Evolutionary conservation across 2,888 invertebrate species (phyloP).

Genomic region (Drosophila leonis): DNA sequence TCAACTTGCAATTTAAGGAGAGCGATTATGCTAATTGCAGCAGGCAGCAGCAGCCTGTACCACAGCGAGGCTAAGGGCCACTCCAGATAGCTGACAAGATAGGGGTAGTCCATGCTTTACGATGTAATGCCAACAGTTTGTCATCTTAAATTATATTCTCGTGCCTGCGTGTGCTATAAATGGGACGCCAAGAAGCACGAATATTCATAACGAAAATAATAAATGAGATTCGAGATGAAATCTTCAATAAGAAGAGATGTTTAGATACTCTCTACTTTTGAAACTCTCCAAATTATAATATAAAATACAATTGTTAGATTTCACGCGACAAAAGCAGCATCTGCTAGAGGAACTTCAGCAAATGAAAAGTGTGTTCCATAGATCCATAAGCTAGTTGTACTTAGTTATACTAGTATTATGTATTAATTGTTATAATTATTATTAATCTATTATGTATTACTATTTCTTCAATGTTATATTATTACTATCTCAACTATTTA

Average conservation of each 20-base stretch:
- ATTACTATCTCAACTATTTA: neutral
- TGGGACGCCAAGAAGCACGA: neutral
- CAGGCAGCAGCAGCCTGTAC: constrained; percentile 38
- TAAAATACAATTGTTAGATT: no score
- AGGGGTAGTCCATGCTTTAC: constrained; percentile 16
- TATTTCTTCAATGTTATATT: no score
- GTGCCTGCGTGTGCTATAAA: neutral
- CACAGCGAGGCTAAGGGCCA: neutral
- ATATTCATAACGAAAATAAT: neutral
- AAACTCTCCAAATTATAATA: no score
- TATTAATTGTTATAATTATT: no score
- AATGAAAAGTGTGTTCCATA: no score
- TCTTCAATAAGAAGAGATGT: neutral
- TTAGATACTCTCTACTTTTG: no score
- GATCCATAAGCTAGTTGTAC: no score
- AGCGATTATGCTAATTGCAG: constrained; percentile 83
- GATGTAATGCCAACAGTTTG: constrained; percentile 54
- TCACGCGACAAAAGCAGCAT: no score
- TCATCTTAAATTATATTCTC: constrained; percentile 31
- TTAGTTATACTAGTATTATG: no score
- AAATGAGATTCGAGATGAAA: neutral
- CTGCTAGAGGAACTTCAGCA: no score
- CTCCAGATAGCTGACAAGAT: constrained; percentile 11
- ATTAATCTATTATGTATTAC: no score
- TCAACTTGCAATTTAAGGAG: constrained; percentile 74